Evolutionary conservation across 2,113 vertebrate species (phyloP).

Genomic region (Myodes glareolus): DNA sequence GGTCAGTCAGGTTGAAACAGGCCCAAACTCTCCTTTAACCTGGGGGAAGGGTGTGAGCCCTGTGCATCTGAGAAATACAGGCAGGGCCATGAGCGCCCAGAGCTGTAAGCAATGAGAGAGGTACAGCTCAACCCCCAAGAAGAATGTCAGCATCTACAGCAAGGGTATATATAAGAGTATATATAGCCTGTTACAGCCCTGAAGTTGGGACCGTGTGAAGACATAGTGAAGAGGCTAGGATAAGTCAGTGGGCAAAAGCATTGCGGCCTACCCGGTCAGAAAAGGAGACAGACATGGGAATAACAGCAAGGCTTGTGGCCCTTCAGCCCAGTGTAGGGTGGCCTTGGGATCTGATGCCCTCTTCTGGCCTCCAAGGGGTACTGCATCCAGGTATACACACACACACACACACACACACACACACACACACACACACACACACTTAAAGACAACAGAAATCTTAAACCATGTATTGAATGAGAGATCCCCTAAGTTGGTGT

Average conservation of each 20-base stretch:
- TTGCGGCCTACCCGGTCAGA: not conserved
- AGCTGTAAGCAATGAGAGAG: not conserved
- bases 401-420: not conserved
- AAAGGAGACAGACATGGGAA: no score
- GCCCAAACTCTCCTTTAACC: not conserved
- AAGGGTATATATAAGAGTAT: no score
- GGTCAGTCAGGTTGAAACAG: not conserved
- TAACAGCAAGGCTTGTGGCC: not conserved
- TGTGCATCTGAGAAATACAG: not conserved
- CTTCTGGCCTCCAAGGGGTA: not conserved
- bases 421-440: not conserved
- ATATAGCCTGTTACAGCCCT: fast-evolving
- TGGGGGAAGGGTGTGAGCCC: fast-evolving
- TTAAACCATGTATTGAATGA: not conserved
- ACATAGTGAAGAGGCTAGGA: fast-evolving
- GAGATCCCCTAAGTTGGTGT: not conserved
- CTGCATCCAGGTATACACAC: not conserved
- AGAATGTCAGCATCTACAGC: not conserved
- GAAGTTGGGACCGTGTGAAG: fast-evolving
- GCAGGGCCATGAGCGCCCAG: not conserved
- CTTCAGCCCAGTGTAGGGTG: fast-evolving
- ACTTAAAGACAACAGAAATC: not conserved
- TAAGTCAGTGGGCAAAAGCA: not conserved
- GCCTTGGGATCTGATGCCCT: not conserved
- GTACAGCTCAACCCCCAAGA: not conserved